phyloP scores from a whole-genome alignment of 1,140 invertebrate species.

The Monochamus saltuarius region DNA sequence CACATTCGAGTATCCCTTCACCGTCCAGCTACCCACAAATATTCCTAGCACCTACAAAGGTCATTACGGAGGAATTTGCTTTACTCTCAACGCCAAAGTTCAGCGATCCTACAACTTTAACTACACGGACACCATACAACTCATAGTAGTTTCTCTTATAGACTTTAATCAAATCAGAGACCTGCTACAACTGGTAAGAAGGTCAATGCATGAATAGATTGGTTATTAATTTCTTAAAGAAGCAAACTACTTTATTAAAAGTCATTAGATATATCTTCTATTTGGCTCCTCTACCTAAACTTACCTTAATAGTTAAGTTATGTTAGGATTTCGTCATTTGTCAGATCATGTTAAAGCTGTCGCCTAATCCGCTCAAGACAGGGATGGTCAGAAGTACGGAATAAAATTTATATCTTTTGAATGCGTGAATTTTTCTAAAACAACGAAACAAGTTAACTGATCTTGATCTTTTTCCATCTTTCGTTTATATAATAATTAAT shows the following conservation, averaged over 20 bases:
- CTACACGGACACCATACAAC: conserved; percentile 6
- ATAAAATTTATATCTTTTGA: too few species aligned
- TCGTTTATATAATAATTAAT: too few species aligned
- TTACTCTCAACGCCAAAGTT: conserved; percentile 9
- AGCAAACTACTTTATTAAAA: background rate
- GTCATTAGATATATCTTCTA: background rate
- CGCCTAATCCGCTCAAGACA: background rate
- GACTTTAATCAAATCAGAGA: conserved; percentile 17
- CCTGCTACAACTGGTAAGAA: conserved; percentile 8
- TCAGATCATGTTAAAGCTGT: background rate
- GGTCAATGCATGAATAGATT: background rate
- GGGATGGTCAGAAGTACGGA: too few species aligned
- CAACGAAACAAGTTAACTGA: too few species aligned
- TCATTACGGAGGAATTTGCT: conserved; percentile 13
- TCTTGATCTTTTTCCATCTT: too few species aligned
- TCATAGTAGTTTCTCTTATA: conserved; percentile 5
- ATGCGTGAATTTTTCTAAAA: too few species aligned
- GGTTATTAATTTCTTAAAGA: background rate
- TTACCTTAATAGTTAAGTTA: background rate
- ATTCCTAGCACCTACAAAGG: conserved; percentile 14
- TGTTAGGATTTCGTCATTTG: background rate
- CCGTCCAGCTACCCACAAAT: conserved; percentile 10
- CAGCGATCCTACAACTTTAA: conserved; percentile 9
- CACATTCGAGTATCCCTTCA: conserved; percentile 19
- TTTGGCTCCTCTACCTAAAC: background rate